These are phyloP conservation scores for Archilochus colubris DNA, from an alignment of 2,113 vertebrate genomes.

Conservation along the genomic window DNA sequence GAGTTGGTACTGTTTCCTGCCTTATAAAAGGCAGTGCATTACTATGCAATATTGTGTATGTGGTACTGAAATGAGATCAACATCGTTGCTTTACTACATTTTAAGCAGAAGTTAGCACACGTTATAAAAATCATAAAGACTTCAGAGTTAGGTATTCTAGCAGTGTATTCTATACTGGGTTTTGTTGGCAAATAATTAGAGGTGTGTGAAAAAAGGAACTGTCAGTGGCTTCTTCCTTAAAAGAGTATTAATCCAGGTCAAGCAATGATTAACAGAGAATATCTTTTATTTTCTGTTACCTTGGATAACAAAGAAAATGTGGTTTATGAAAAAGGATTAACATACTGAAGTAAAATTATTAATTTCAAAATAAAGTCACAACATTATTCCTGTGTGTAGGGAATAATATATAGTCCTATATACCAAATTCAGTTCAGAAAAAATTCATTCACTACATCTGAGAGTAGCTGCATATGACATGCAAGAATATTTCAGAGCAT, in stretches of 20 bases:
- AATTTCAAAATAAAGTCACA: constrained; percentile 25
- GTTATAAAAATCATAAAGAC: constrained; percentile 55
- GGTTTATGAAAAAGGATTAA: not conserved
- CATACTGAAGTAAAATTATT: not conserved
- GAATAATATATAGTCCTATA: constrained; percentile 4
- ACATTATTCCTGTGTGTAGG: not conserved
- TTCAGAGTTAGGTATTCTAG: constrained; percentile 21
- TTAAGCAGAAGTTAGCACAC: constrained; percentile 70
- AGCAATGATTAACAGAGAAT: not conserved
- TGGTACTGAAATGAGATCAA: constrained; percentile 67
- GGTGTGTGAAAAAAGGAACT: not conserved
- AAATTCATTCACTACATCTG: constrained; percentile 24
- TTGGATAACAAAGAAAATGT: not conserved
- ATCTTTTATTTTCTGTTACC: not conserved
- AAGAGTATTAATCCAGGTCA: constrained; percentile 14
- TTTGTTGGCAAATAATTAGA: constrained; percentile 1
- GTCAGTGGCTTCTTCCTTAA: constrained; percentile 28
- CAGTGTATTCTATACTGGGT: not conserved
- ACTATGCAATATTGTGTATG: constrained; percentile 55
- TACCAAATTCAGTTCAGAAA: constrained; percentile 38
- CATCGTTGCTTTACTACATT: constrained; percentile 61
- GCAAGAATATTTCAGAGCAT: constrained; percentile 59
- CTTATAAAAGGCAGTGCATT: constrained; percentile 63
- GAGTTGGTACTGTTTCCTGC: constrained; percentile 65
- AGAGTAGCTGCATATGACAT: constrained; percentile 60